Percentiles rank a stretch among this genome's conserved stretches.
These are phyloP conservation scores for Machimus atricapillus DNA, from an alignment of 2,888 invertebrate genomes.

Conservation along the genomic window DNA sequence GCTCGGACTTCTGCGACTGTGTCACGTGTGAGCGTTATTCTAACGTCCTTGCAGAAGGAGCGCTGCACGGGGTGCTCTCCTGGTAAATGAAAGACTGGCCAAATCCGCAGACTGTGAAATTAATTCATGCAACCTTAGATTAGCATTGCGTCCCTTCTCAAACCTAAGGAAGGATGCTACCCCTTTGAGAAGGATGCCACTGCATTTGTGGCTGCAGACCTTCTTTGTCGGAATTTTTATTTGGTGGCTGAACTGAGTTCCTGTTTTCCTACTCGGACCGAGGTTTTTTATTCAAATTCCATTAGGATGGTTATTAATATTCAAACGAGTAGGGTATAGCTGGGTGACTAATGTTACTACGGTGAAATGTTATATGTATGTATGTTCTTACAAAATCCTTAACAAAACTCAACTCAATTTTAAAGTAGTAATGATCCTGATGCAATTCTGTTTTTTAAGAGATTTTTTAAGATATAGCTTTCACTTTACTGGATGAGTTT, in stretches of 20 bases:
- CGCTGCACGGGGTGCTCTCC: background rate
- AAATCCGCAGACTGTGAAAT: conserved; percentile 14
- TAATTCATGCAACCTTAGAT: conserved; percentile 11
- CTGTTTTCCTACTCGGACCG: background rate
- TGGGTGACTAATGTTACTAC: background rate
- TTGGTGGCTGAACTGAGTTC: background rate
- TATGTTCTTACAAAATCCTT: background rate
- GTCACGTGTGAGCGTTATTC: background rate
- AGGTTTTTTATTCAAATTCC: background rate
- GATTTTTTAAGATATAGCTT: too few relatives aligned
- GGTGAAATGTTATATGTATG: background rate
- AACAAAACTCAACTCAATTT: background rate
- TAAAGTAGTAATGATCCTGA: background rate
- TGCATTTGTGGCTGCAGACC: background rate
- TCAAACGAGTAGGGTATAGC: background rate
- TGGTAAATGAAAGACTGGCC: background rate
- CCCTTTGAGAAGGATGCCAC: background rate
- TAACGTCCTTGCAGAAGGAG: background rate
- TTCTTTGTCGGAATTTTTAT: background rate
- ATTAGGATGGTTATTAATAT: background rate
- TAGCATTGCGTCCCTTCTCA: background rate
- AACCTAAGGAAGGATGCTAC: background rate
- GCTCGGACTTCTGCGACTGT: background rate
- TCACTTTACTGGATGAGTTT: too few relatives aligned
- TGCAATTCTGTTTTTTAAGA: background rate